Evolutionary conservation across 2,797 vertebrate species (phyloP), one percentile per base, ranked within the genome.

Genomic region (Scyliorhinus canicula): DNA sequence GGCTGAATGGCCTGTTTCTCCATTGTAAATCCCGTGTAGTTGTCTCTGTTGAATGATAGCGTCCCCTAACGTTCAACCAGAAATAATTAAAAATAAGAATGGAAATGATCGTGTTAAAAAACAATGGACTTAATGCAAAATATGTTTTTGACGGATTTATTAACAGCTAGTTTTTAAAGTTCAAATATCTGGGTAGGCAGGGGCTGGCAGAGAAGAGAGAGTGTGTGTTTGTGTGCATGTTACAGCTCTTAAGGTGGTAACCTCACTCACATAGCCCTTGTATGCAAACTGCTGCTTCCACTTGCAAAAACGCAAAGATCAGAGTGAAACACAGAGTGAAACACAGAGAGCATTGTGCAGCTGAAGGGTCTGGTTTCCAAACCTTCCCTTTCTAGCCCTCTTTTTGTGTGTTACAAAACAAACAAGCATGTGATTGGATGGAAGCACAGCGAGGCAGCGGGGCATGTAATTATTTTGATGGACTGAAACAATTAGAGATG

Each of bases 391-490:
- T 21, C 44, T 52, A n/a, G 65, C 63, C 28, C 88, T 69, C 28
- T 52, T 35, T 71, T 50, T 93, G 9, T 52, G 44, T 52, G 67
- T 35, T 74, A 31, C 93, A 69, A 69, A 94, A 52, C 93, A 94
- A 74, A 94, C 93, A 94, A 55, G 93, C 93, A 55, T 71, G 67
- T 52, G 93, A 94, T 74, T 69, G 67, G 93, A 28, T 50, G 1
- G 67, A n/a, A 52, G 93, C 67, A 71, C 6, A n/a, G 44, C 35
- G 67, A 74, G 93, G 65, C 93, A 94, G 40, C 1, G 16, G 63
- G 47, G 44, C 93, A 21, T 94, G 93, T 94, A 21, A 94, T 94
- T 94, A 94, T 94, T 94, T 52, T 50, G 67, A 74, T 74, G 93
- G 67, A 52, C 47, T 71, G 67, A 74, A 94, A 94, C 55, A 74